Conservation (phyloP, 2,113 vertebrate species). For the Notiomystis cincta region DNA sequence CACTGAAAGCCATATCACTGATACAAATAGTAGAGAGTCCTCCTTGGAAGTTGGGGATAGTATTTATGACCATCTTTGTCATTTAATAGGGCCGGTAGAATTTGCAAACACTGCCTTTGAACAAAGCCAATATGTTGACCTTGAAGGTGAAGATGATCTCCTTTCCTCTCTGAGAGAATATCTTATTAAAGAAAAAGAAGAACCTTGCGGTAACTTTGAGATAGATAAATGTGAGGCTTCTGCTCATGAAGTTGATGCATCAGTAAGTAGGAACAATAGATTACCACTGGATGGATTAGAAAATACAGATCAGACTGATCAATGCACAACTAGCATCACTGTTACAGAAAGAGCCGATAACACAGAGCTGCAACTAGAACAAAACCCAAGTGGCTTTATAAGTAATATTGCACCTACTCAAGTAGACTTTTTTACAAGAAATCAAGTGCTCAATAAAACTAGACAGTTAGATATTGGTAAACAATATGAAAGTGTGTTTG, state of each 20-base stretch:
- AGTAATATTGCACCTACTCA: constrained; percentile 63
- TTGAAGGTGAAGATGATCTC: constrained; percentile 85
- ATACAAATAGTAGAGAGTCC: constrained; percentile 79
- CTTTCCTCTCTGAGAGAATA: constrained; percentile 91
- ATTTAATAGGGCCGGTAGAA: constrained; percentile 83
- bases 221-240: constrained; percentile 70
- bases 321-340: constrained; percentile 49
- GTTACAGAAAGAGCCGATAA: constrained; percentile 62
- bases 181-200: constrained; percentile 86
- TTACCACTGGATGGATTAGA: constrained; percentile 71
- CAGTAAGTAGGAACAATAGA: constrained; percentile 66
- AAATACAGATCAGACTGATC: constrained; percentile 63
- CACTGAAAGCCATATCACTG: constrained; percentile 78
- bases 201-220: constrained; percentile 72
- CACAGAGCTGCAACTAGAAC: constrained; percentile 65
- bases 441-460: constrained; percentile 58
- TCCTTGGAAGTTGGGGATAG: constrained; percentile 88
- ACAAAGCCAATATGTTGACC: constrained; percentile 80
- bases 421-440: constrained; percentile 67
- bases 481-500: constrained; percentile 17
- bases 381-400: constrained; percentile 68
- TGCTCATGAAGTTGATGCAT: constrained; percentile 64
- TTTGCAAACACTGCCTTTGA: constrained; percentile 76
- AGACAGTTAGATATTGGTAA: constrained; percentile 67
- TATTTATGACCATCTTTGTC: constrained; percentile 91